Evolutionary conservation across 1,140 invertebrate genomes (phyloP), one percentile per base, ranked within the genome.

Genomic region (Drosophila neocordata): DNA sequence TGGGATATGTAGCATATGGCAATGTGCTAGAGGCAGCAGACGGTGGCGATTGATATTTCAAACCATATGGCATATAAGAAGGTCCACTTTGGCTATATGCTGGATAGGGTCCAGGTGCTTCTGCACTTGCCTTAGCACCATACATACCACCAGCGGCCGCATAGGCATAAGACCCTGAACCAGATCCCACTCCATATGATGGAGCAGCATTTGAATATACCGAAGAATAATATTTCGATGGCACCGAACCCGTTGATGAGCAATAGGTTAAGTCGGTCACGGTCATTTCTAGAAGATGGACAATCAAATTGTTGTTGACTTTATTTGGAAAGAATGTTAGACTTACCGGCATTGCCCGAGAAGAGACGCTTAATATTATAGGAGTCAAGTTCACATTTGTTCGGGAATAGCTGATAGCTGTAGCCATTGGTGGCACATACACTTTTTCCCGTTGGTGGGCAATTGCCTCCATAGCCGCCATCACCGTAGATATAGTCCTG

Each of bases 71-170:
- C 56, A 24, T 56, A 24, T 70, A 69, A 13, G 73, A 34, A 1
- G 55, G 20, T 12, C 2, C 44, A 12, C 22, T 22, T 11, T 41
- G 57, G 13, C 60, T 20, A 15, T 71, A 69, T 4, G 55, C 11
- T 4, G 69, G 56, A 27, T 74, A 58, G 0, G 73, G 48, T 5
- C 82, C 81, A 0, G 81, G 74, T 11, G 83, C 82, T 18, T 87
- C 70, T 34, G 81, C 81, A 11, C 35, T 4, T 2, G 81, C 81
- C 1, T 65, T 61, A 4, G 82, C 81, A 0, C 82, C 82, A 53
- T 78, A 81, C 7, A 67, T 37, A 51, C 81, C 81, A 8, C 65
- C 27, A 18, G 82, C 81, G 2, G 37, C 55, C 2, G 81, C 81
- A 58, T 87, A 85, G 2, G 81, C 82, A 37, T 55, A 85, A 1